phyloP scores from a whole-genome alignment of 2,797 vertebrate species.

The Amblyraja radiata region DNA sequence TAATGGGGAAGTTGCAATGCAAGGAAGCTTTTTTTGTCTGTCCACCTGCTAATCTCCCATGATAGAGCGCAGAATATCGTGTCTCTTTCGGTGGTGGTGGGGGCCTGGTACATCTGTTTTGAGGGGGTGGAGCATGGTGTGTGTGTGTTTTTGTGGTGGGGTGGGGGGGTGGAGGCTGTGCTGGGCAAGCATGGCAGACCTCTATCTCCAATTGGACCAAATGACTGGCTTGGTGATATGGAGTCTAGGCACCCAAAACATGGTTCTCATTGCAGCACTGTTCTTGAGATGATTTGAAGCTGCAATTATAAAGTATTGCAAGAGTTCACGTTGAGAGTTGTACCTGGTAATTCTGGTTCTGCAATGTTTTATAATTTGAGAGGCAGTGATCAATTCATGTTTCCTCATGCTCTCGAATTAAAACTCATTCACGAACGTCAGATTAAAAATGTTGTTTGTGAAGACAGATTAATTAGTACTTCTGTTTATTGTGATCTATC shows the following conservation, averaged over 20 bases:
- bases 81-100: no score
- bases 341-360: neutral
- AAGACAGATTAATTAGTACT: neutral
- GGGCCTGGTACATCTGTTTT: no score
- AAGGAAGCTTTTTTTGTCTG: no score
- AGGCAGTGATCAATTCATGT: neutral
- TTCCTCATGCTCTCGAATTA: neutral
- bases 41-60: no score
- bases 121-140: no score
- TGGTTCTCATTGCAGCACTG: neutral
- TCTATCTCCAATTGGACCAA: neutral
- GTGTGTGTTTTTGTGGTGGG: no score
- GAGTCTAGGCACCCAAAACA: neutral
- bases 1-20: no score
- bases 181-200: no score
- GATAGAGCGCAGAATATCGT: no score
- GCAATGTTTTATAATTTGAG: neutral
- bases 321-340: neutral
- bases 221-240: neutral
- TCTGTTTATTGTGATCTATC: neutral
- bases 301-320: no score
- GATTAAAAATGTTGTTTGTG: conserved; percentile 26
- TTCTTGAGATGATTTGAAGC: neutral
- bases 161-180: no score
- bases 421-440: neutral